phyloP scores from a whole-genome alignment of 2,888 invertebrate species.

The Volucella bombylans region DNA sequence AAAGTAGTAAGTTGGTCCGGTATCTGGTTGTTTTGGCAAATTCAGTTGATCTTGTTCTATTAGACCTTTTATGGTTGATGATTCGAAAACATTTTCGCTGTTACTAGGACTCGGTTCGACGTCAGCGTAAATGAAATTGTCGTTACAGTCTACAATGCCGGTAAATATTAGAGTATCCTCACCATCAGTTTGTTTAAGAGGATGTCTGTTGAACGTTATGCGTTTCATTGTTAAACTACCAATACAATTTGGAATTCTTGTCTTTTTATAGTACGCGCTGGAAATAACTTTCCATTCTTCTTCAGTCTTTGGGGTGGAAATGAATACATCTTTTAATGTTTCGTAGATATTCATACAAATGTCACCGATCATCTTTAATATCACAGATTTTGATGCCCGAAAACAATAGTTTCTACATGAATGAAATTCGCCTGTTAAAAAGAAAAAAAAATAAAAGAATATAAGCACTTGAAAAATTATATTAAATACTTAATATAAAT shows the following conservation, averaged over 20 bases:
- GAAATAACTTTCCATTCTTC: constrained; percentile 80
- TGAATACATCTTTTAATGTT: constrained; percentile 80
- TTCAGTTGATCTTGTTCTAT: constrained; percentile 75
- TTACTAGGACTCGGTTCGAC: constrained; percentile 78
- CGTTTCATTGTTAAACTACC: constrained; percentile 80
- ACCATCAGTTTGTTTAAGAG: constrained; percentile 74
- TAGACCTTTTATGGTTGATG: constrained; percentile 78
- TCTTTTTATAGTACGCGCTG: constrained; percentile 78
- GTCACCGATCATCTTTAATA: constrained; percentile 81
- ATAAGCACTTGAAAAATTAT: not conserved
- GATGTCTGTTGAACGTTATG: constrained; percentile 79
- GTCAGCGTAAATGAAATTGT: constrained; percentile 80
- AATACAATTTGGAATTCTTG: constrained; percentile 79
- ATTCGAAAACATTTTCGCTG: constrained; percentile 79
- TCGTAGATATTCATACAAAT: constrained; percentile 81
- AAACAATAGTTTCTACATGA: constrained; percentile 82
- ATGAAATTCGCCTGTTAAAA: constrained; percentile 79
- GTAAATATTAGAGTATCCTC: constrained; percentile 80
- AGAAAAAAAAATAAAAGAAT: not conserved
- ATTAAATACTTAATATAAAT: too few relatives aligned
- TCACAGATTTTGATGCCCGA: constrained; percentile 82
- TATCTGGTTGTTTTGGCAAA: constrained; percentile 74
- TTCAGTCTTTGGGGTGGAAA: constrained; percentile 81
- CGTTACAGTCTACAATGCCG: constrained; percentile 79
- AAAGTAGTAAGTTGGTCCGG: constrained; percentile 76